These are phyloP conservation scores for Todiramphus chloris DNA, from an alignment of 2,113 vertebrate genomes.

Conservation along the genomic window DNA sequence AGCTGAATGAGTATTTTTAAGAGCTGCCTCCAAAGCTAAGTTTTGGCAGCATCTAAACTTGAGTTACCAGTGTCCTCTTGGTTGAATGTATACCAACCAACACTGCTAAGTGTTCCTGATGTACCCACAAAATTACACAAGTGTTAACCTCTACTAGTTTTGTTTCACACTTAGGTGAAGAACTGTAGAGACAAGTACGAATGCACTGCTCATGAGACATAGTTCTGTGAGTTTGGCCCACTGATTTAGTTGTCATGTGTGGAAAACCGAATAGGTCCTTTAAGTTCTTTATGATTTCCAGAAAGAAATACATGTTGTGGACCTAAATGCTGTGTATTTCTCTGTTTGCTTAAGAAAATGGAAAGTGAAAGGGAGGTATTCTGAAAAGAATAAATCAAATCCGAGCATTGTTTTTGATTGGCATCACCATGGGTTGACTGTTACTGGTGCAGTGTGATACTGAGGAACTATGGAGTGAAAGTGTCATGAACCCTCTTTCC, in stretches of 20 bases:
- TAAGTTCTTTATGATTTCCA: neutral
- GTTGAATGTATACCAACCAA: neutral
- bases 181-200: neutral
- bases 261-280: neutral
- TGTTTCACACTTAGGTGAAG: constrained; percentile 12
- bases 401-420: neutral
- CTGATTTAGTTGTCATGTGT: neutral
- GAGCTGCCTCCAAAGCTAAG: neutral
- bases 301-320: neutral
- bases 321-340: neutral
- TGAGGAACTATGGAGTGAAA: neutral
- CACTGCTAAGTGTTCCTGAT: neutral
- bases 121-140: neutral
- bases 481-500: neutral
- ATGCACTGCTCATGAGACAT: neutral
- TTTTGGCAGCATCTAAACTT: neutral
- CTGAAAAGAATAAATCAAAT: neutral
- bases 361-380: neutral
- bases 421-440: neutral
- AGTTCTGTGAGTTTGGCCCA: neutral
- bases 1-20: neutral
- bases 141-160: constrained; percentile 53
- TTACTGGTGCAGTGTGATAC: neutral
- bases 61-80: neutral
- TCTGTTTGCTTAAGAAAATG: neutral